These are phyloP conservation scores for Hemaris fuciformis DNA, from an alignment of 2,888 invertebrate species.

Conservation along the genomic window DNA sequence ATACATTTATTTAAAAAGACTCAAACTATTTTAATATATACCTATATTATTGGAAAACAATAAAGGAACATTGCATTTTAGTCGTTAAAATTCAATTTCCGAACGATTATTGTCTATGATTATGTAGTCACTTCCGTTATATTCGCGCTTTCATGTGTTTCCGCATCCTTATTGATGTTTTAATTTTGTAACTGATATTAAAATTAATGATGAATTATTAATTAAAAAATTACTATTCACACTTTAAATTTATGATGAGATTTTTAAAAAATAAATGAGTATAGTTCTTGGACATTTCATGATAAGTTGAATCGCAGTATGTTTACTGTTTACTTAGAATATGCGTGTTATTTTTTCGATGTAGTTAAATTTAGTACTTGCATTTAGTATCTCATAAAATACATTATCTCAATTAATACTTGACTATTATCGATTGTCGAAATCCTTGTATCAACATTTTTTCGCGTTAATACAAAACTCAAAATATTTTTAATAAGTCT, in stretches of 20 bases:
- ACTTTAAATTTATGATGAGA: not conserved
- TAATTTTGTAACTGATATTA: not conserved
- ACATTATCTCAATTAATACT: too few species aligned
- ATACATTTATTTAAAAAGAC: too few species aligned
- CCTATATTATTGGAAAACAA: not conserved
- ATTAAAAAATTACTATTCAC: not conserved
- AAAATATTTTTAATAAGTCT: too few species aligned
- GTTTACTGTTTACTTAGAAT: not conserved
- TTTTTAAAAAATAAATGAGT: not conserved
- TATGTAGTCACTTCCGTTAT: slow-evolving; percentile 48
- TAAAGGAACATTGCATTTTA: not conserved
- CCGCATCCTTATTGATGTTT: slow-evolving; percentile 39
- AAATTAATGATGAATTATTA: too few species aligned
- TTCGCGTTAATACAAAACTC: not conserved
- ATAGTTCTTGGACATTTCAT: not conserved
- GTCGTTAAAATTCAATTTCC: slow-evolving; percentile 24
- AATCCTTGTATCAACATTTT: too few species aligned
- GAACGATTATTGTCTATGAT: slow-evolving; percentile 55
- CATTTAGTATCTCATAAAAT: too few species aligned
- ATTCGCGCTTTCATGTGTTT: slow-evolving; percentile 55
- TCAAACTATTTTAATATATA: too few species aligned
- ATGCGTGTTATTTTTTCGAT: not conserved
- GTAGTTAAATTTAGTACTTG: too few species aligned
- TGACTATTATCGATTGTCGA: too few species aligned
- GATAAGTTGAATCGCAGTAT: not conserved